These are phyloP conservation scores for Eupithecia pulchellata DNA, from an alignment of 2,888 invertebrate species.

Conservation along the genomic window DNA sequence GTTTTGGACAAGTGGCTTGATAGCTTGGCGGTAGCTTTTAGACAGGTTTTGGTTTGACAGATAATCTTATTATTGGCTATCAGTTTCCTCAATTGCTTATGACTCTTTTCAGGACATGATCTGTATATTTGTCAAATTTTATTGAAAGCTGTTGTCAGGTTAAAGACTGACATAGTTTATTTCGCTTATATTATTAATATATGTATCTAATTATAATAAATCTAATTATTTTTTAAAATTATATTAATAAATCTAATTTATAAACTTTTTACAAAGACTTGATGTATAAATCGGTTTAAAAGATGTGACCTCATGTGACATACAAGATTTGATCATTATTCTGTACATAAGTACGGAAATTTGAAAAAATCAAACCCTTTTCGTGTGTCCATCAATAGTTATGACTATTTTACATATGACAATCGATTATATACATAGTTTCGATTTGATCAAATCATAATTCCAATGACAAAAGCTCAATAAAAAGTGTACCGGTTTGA, in stretches of 20 bases:
- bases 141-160: neutral
- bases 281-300: neutral
- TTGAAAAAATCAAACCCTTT: neutral
- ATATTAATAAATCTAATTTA: too few species aligned
- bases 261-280: too few species aligned
- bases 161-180: neutral
- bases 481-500: constrained; percentile 9
- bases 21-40: neutral
- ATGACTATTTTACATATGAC: neutral
- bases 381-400: neutral
- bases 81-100: neutral
- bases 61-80: neutral
- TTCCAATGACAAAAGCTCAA: neutral
- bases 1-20: constrained; percentile 14
- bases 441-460: neutral
- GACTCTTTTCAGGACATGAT: neutral
- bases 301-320: neutral
- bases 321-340: neutral
- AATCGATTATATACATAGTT: neutral
- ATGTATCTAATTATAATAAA: too few species aligned
- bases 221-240: too few species aligned
- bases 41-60: neutral
- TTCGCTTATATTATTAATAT: neutral
- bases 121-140: neutral
- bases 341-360: neutral